These are phyloP conservation scores for Mobula birostris DNA, from an alignment of 2,113 vertebrate genomes.

Conservation along the genomic window DNA sequence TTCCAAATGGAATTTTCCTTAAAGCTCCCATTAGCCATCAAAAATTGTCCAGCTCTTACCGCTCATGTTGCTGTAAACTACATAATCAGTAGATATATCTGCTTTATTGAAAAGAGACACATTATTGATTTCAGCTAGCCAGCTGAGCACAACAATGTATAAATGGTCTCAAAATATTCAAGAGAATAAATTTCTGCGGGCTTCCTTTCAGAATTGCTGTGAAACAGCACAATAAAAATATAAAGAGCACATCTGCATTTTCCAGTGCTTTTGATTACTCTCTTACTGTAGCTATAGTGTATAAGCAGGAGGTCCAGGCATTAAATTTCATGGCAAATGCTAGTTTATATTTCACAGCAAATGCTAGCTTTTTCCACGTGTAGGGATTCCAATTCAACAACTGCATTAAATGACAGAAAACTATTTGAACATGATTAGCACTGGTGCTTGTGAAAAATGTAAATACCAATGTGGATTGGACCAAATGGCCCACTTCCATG, in stretches of 20 bases:
- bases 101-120: not conserved
- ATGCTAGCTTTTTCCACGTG: not conserved
- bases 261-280: not conserved
- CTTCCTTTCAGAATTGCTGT: not conserved
- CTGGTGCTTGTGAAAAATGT: not conserved
- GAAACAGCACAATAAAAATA: not conserved
- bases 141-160: too few relatives aligned
- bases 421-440: not conserved
- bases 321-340: not conserved
- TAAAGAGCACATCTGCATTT: not conserved
- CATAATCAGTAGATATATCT: not conserved
- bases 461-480: not conserved
- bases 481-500: not conserved
- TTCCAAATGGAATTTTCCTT: not conserved
- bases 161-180: not conserved
- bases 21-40: not conserved
- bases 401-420: not conserved
- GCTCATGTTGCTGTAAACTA: not conserved
- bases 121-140: not conserved
- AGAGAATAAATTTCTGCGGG: not conserved
- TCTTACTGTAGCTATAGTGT: too few relatives aligned
- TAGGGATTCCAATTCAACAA: not conserved
- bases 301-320: not conserved
- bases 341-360: not conserved
- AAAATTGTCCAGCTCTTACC: constrained; percentile 10